Percentiles rank a stretch among this genome's conserved stretches.
Conservation (phyloP, 2,888 invertebrate genomes). For the Eremobia ochroleuca region DNA sequence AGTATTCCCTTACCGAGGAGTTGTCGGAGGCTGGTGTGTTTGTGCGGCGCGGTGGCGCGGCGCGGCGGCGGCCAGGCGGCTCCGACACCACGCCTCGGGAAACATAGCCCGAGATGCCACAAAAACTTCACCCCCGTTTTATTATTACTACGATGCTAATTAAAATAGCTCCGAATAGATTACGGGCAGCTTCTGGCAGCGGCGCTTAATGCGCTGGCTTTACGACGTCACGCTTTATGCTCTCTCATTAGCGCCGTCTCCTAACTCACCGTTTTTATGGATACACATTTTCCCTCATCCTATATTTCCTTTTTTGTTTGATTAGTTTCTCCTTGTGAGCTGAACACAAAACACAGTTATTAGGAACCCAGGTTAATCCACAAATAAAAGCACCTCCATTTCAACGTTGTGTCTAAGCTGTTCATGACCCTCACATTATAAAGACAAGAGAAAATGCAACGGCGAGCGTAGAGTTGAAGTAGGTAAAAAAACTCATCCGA, state of each 20-base stretch:
- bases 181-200: slow-evolving; percentile 88
- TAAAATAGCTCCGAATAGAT: slow-evolving; percentile 90
- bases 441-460: slow-evolving; percentile 1
- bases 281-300: slow-evolving; percentile 79
- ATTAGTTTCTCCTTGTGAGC: slow-evolving; percentile 68
- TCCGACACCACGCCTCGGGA: slow-evolving; percentile 77
- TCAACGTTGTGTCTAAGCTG: not conserved
- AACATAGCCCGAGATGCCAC: slow-evolving; percentile 84
- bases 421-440: slow-evolving; percentile 1
- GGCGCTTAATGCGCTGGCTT: slow-evolving; percentile 89
- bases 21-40: slow-evolving; percentile 65
- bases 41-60: slow-evolving; percentile 58
- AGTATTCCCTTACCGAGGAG: slow-evolving; percentile 82
- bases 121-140: slow-evolving; percentile 88
- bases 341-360: slow-evolving; percentile 22
- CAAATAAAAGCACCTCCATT: not conserved
- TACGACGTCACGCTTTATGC: slow-evolving; percentile 90
- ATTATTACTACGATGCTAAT: slow-evolving; percentile 89
- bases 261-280: slow-evolving; percentile 84
- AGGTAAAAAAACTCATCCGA: not conserved
- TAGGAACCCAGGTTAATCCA: slow-evolving; percentile 24
- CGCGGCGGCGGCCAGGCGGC: slow-evolving; percentile 72
- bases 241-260: slow-evolving; percentile 88
- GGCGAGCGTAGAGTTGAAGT: not conserved
- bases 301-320: slow-evolving; percentile 74